Evolutionary conservation across 2,888 invertebrate genomes (phyloP), one percentile per base, ranked within the genome.

Genomic region (Ceratothoa steindachneri): DNA sequence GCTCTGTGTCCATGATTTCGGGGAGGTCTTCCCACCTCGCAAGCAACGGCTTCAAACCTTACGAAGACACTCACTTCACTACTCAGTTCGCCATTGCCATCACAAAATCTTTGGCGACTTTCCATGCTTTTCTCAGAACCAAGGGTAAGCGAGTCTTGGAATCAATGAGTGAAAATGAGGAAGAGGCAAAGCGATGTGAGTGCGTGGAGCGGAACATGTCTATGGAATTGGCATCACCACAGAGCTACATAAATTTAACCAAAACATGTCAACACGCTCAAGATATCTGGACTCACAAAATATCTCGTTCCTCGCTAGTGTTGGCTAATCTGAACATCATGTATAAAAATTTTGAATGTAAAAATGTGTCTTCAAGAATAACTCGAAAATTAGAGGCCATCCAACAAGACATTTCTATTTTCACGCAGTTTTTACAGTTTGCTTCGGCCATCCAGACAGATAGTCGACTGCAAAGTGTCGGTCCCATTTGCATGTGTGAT

Each of bases 381-480:
- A 67, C 72, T 4, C 30, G 72, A 15, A 51, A 73, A 24, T 66
- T 79, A 19, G 74, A 73, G 66, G 71, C 73, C 0, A 67, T 79
- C 2, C 41, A 67, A 9, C 65, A 70, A 15, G 79, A 79, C 66
- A 70, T 79, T 1, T 64, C 74, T 28, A 79, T 74, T 19, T 67
- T 79, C 0, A 74, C 75, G 30, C 73, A 79, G 64, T 79, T 79
- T 67, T 52, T 79, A 2, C 76, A 72, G 67, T 79, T 79, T 69
- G 71, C 79, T 0, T 79, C 79, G 3, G 76, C 73, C 7, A 72
- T 79, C 67, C 75, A 75, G 69, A 65, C 71, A 4, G 64, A 71
- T 1, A 66, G 66, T 22, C 30, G 66, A 41, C 30, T 79, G 41
- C 76, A 73, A 5, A 79, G 79, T n/a, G 73, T 79, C 15, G 79